A percentile compares a stretch with the other conserved stretches of the same genome.
Conservation (phyloP, 2,888 invertebrate species). For the Synergus gifuensis region DNA sequence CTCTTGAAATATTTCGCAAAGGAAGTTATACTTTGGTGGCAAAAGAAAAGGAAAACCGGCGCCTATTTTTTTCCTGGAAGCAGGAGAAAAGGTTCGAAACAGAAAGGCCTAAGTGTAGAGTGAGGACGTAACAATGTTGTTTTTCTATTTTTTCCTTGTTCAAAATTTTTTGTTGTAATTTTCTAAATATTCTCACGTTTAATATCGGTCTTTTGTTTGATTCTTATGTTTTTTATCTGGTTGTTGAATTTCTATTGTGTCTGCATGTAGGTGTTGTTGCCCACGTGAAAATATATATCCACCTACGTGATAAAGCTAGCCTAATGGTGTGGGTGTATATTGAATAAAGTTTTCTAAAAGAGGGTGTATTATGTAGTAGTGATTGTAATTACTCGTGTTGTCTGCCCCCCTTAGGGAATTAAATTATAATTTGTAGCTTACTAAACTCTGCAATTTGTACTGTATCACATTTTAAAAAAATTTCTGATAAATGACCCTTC, state of each 20-base stretch:
- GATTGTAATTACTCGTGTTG: neutral
- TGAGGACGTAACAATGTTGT: neutral
- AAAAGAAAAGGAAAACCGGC: neutral
- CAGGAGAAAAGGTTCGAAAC: neutral
- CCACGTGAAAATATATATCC: neutral
- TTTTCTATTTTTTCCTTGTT: neutral
- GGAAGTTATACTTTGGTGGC: constrained; percentile 9
- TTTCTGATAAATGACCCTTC: no score
- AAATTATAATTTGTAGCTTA: neutral
- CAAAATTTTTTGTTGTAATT: neutral
- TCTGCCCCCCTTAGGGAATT: neutral
- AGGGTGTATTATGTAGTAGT: neutral
- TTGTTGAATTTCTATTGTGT: neutral
- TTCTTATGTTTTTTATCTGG: neutral
- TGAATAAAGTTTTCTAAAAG: no score
- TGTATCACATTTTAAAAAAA: no score
- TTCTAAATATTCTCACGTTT: neutral
- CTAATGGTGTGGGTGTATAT: neutral
- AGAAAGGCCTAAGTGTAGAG: neutral
- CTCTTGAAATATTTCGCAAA: constrained; percentile 16
- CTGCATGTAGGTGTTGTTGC: neutral
- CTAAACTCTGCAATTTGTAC: neutral
- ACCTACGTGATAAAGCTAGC: neutral
- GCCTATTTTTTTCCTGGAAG: neutral
- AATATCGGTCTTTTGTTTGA: neutral